A percentile compares a stretch with the other conserved stretches of the same genome.
These are phyloP conservation scores for Sphenopsis melanotis DNA, from an alignment of 2,797 vertebrate genomes.

Conservation along the genomic window DNA sequence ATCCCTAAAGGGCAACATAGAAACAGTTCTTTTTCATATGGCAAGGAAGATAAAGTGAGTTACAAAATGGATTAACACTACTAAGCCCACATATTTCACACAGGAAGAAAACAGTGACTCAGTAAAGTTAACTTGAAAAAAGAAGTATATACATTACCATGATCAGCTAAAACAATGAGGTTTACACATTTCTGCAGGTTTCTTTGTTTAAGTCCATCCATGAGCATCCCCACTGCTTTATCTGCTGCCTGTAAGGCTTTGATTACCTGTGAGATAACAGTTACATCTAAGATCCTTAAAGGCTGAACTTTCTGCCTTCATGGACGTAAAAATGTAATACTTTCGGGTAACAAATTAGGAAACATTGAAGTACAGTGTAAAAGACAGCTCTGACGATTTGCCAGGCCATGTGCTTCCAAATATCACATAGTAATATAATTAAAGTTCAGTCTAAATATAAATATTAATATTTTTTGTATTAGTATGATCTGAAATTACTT, in stretches of 20 bases:
- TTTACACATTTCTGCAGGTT: constrained; percentile 78
- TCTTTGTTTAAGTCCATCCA: constrained; percentile 80
- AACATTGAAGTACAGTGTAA: neutral
- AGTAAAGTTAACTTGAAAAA: neutral
- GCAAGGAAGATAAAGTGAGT: neutral
- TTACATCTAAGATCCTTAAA: neutral
- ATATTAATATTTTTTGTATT: neutral
- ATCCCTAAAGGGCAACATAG: constrained; percentile 79
- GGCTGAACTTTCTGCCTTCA: neutral
- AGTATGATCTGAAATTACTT: neutral
- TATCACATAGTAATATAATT: neutral
- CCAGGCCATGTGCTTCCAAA: neutral
- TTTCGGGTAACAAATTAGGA: neutral
- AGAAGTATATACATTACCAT: constrained; percentile 67
- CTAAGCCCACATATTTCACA: neutral
- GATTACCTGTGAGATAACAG: constrained; percentile 66
- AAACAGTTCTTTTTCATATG: neutral
- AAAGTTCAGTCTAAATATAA: neutral
- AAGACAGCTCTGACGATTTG: neutral
- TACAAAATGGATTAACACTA: neutral
- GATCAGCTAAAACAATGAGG: constrained; percentile 78
- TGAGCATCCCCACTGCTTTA: constrained; percentile 72
- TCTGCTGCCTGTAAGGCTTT: constrained; percentile 72
- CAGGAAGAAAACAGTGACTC: neutral
- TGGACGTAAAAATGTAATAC: neutral